Evolutionary conservation across 2,113 vertebrate genomes (phyloP).

Genomic region (Calidris pygmaea): DNA sequence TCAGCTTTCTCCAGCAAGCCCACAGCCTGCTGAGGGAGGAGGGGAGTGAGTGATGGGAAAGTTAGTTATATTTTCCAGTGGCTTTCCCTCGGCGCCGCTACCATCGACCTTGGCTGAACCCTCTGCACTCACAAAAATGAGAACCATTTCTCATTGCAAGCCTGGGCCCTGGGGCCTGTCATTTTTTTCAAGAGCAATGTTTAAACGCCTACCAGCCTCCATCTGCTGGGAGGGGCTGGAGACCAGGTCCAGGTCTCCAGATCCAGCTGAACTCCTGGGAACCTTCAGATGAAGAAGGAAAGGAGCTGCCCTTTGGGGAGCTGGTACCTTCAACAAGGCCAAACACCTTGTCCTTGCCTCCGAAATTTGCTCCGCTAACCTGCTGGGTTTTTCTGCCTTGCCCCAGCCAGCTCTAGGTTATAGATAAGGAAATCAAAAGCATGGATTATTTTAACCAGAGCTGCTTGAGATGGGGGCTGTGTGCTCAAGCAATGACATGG

Average conservation of each 20-base stretch:
- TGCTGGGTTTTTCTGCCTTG: neutral
- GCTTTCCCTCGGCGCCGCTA: neutral
- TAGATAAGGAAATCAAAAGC: neutral
- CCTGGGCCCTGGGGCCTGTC: neutral
- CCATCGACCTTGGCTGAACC: constrained; percentile 26
- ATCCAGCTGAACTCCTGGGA: neutral
- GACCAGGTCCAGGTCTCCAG: neutral
- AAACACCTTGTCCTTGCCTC: neutral
- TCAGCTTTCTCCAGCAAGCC: neutral
- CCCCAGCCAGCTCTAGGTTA: neutral
- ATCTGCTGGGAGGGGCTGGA: neutral
- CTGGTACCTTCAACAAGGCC: neutral
- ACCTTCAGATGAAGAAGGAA: neutral
- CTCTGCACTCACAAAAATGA: constrained; percentile 18
- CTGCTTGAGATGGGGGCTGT: neutral
- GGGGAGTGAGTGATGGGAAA: constrained; percentile 16
- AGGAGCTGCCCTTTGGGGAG: neutral
- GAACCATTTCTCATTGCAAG: constrained; percentile 4
- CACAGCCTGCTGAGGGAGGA: neutral
- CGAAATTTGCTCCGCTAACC: neutral
- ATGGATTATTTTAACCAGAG: neutral
- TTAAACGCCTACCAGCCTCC: neutral
- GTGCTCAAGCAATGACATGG: neutral
- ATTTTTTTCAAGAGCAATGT: neutral
- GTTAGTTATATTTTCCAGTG: constrained; percentile 32